Base-by-base conservation (phyloP, 2,113 vertebrate genomes). In the Periophthalmodon schlosseri region DNA sequence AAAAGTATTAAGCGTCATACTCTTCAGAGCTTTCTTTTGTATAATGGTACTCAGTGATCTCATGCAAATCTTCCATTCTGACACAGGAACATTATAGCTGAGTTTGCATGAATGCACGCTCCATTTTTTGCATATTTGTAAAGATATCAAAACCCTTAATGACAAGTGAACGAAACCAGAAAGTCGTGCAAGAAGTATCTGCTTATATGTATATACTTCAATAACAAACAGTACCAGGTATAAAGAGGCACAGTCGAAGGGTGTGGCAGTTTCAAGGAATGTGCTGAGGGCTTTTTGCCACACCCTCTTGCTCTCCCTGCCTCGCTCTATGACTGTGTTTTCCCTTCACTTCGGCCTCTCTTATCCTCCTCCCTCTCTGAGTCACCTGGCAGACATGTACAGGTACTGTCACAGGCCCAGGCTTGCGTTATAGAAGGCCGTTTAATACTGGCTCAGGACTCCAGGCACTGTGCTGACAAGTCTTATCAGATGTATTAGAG, bases 211-310 rank as follows among this genome's bases (percentile, higher is more conserved):
- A 50, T 52, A 1, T 5, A 36, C 34, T 74, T 49, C 61, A 44
- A 78, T 78, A 76, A 75, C 54, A 88, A 84, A 88, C 73, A 79
- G 21, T 5, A 60, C 63, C 85, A 86, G 82, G 84, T 91, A 89
- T 18, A 78, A 39, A 79, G 82, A 74, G 46, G 34, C 71, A 77
- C 73, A 73, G 77, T 76, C 1, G 0, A 70, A 82, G 87, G 90
- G 90, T 50, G 90, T 82, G 86, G 84, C 72, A 0, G 66, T 73
- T 71, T 0, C 5, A 20, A 80, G 78, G 91, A 92, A 92, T 92
- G 85, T 71, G 91, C 90, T 85, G 36, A 69, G 77, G 90, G 91
- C 91, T 70, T 84, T 79, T 78, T 52, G 76, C 78, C 86, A 86
- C 91, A 89, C 88, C 88, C 83, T 77, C 28, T 1, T 4, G 34